Base-by-base conservation (phyloP, 2,888 invertebrate genomes). In the Thymelicus acteon region DNA sequence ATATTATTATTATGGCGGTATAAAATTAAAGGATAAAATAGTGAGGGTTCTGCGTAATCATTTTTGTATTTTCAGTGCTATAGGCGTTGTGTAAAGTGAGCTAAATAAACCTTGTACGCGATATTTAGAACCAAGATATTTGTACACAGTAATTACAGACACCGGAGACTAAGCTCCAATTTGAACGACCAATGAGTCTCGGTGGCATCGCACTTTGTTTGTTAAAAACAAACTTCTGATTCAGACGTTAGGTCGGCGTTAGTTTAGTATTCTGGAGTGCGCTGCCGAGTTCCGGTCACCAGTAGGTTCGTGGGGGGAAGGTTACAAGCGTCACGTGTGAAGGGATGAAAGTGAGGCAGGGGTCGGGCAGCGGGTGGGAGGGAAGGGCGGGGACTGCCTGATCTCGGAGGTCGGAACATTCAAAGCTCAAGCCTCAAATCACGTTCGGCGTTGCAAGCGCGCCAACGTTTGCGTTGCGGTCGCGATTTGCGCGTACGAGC, bases 401-500 rank as follows among this genome's bases (percentile, higher is more conserved):
- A 85, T 84, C 85, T 83, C 78, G 78, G 76, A 79, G 80, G 76
- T 79, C 78, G 77, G 77, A 75, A 78, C 72, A 68, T 68, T 73
- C 72, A 60, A 73, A 74, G 78, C 87, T 87, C 81, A 19, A 19
- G 19, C 19, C 19, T 19, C 19, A 87, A 90, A 91, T 89, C 89
- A 83, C 89, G 85, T 85, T 90, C 84, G 90, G 88, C 88, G 81
- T 82, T 84, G 80, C 87, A 84, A 82, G 85, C 80, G 78, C 80
- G 79, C 73, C 76, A 64, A 72, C 74, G 75, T 24, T 67, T 76
- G 74, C 79, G 78, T 47, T 79, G 79, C 75, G 82, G 76, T 67
- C 81, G 78, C 78, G 74, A 63, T 65, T 73, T 80, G 76, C 65
- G 68, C 31, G 54, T 71, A 71, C 19, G 24, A 67, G 69, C 78